phyloP scores from a whole-genome alignment of 2,888 invertebrate genomes.

The Melieria picta region DNA sequence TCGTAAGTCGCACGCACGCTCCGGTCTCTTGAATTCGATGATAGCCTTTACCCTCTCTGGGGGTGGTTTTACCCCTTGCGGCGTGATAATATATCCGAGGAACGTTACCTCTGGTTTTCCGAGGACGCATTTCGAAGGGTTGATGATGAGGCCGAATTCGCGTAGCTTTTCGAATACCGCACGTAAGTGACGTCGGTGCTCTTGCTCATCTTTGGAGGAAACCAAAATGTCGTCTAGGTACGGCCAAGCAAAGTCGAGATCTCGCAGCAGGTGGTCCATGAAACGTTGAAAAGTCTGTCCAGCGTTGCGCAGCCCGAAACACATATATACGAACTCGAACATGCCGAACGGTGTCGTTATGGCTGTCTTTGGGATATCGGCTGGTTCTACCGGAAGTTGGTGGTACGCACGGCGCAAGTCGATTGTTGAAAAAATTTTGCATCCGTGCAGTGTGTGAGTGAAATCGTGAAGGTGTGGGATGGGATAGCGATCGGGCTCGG shows the following conservation, averaged over 20 bases:
- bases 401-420: constrained; percentile 38
- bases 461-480: constrained; percentile 39
- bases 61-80: constrained; percentile 33
- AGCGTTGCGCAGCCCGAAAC: constrained; percentile 37
- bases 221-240: constrained; percentile 47
- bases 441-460: constrained; percentile 23
- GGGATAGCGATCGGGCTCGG: constrained; percentile 31
- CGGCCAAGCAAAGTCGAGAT: constrained; percentile 28
- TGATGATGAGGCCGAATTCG: not conserved
- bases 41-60: constrained; percentile 37
- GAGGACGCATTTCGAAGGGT: constrained; percentile 10
- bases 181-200: constrained; percentile 22
- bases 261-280: constrained; percentile 35
- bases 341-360: constrained; percentile 41
- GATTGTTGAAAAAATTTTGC: constrained; percentile 38
- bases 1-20: constrained; percentile 12
- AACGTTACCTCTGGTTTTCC: constrained; percentile 36
- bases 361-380: constrained; percentile 39
- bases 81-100: constrained; percentile 35
- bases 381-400: constrained; percentile 37
- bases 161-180: constrained; percentile 3
- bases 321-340: constrained; percentile 37
- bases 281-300: constrained; percentile 37
- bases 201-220: constrained; percentile 34
- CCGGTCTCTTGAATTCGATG: constrained; percentile 35